Percentiles rank a stretch among this genome's conserved stretches.
phyloP scores from a whole-genome alignment of 2,113 vertebrate species.

The Athene noctua region DNA sequence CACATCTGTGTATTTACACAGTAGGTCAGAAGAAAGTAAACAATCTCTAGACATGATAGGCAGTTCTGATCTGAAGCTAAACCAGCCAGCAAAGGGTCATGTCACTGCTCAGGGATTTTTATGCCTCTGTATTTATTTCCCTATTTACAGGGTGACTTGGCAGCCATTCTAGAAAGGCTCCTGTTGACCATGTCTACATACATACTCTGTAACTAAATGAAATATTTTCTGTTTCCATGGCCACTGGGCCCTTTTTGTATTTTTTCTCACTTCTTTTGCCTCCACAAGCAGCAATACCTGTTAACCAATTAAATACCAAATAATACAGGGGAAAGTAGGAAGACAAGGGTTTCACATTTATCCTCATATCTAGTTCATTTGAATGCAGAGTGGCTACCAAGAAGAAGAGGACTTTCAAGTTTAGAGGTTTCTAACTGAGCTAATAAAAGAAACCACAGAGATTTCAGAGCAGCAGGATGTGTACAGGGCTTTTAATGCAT shows the following conservation, averaged over 20 bases:
- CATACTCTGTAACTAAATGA: background rate
- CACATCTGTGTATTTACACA: background rate
- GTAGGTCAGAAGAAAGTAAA: background rate
- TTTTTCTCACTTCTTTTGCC: background rate
- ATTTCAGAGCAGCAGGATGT: background rate
- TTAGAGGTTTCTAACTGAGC: conserved; percentile 14
- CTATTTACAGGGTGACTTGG: background rate
- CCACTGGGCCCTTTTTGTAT: background rate
- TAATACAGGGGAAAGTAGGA: background rate
- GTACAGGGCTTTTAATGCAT: background rate
- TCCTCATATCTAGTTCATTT: background rate
- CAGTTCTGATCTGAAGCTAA: background rate
- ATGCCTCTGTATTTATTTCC: background rate
- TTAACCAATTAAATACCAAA: conserved; percentile 12
- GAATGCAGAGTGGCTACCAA: background rate
- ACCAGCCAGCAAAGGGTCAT: background rate
- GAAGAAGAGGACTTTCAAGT: background rate
- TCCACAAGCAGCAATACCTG: background rate
- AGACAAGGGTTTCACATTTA: background rate
- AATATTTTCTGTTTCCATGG: conserved; percentile 23
- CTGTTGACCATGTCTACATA: background rate
- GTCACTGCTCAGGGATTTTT: background rate
- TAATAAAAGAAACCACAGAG: background rate
- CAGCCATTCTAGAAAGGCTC: background rate
- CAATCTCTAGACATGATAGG: background rate